These are phyloP conservation scores for Aphidius gifuensis DNA, from an alignment of 1,140 invertebrate genomes.

Conservation along the genomic window DNA sequence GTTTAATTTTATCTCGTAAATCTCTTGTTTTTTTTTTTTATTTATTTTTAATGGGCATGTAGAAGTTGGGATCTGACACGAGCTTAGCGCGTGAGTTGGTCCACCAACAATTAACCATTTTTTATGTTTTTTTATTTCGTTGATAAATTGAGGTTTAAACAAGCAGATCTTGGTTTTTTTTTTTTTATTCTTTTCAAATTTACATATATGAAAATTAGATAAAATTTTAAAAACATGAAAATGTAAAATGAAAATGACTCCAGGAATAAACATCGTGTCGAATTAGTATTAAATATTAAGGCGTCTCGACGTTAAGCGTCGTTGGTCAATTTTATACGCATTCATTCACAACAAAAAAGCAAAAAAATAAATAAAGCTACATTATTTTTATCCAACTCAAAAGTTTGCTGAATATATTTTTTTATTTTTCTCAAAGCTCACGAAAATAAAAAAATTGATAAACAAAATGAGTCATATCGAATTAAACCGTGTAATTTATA, in stretches of 20 bases:
- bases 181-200: conserved; percentile 23
- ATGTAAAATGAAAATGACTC: conserved; percentile 7
- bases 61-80: no score
- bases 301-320: conserved; percentile 42
- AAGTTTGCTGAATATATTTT: no score
- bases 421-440: no score
- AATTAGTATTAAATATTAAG: conserved; percentile 38
- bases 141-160: not conserved
- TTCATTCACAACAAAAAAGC: conserved; percentile 9
- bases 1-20: not conserved
- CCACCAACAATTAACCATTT: no score
- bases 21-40: no score
- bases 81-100: no score
- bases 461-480: no score
- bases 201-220: not conserved
- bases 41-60: no score
- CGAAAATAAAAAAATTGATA: no score
- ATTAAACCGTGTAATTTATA: no score
- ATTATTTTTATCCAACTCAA: no score
- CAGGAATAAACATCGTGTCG: conserved; percentile 43
- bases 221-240: not conserved
- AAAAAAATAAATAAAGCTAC: not conserved
- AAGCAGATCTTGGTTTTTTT: not conserved
- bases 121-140: no score
- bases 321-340: conserved; percentile 43